Conservation (phyloP, 2,797 vertebrate genomes). For the Rhinophrynus dorsalis region DNA sequence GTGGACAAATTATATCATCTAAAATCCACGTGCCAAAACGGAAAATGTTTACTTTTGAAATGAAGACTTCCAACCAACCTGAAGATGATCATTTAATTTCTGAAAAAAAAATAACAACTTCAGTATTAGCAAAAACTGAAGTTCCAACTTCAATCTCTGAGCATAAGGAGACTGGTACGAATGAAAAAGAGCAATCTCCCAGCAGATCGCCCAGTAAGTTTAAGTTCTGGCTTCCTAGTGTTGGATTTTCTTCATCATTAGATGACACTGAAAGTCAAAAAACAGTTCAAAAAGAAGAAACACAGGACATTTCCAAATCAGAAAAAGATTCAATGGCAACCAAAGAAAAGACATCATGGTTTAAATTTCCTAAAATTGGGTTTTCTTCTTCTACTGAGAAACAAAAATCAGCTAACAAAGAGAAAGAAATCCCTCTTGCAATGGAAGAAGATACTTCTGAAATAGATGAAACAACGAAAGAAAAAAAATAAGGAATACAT, state of each 20-base stretch:
- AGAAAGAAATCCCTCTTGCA: slow-evolving; percentile 61
- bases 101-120: background rate
- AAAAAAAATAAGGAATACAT: slow-evolving; percentile 20
- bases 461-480: slow-evolving; percentile 15
- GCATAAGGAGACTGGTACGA: slow-evolving; percentile 30
- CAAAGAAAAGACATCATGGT: slow-evolving; percentile 78
- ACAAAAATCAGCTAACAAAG: slow-evolving; percentile 55
- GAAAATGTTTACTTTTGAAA: slow-evolving; percentile 13
- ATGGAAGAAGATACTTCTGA: background rate
- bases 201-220: slow-evolving; percentile 64
- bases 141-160: background rate
- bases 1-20: slow-evolving; percentile 1
- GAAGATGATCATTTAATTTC: background rate
- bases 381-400: slow-evolving; percentile 69
- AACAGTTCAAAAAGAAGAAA: slow-evolving; percentile 42
- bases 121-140: background rate
- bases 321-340: slow-evolving; percentile 50
- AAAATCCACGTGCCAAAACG: background rate
- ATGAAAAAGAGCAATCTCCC: slow-evolving; percentile 54
- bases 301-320: slow-evolving; percentile 40
- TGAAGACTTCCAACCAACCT: slow-evolving; percentile 24
- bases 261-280: slow-evolving; percentile 52
- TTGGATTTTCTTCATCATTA: slow-evolving; percentile 69
- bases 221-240: slow-evolving; percentile 73
- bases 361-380: slow-evolving; percentile 81